phyloP scores from a whole-genome alignment of 2,888 invertebrate genomes.

The Trachelus troglodyta region DNA sequence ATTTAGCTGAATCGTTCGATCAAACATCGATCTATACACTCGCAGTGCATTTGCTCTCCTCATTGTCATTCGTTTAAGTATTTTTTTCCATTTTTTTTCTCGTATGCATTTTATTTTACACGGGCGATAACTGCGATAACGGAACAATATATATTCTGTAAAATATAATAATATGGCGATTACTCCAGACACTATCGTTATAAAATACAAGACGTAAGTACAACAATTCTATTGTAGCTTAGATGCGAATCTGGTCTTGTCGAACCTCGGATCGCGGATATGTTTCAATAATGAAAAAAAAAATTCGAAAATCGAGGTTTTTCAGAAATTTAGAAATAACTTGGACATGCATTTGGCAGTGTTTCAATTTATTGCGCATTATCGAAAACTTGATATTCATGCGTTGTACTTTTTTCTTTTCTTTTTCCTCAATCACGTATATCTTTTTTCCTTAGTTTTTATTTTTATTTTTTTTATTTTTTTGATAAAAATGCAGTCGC shows the following conservation, averaged over 20 bases:
- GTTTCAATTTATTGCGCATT: too few species aligned
- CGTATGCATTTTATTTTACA: conserved; percentile 38
- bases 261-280: conserved; percentile 50
- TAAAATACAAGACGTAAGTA: conserved; percentile 63
- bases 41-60: too few species aligned
- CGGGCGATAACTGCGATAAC: conserved; percentile 53
- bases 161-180: conserved; percentile 60
- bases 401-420: too few species aligned
- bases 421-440: too few species aligned
- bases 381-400: too few species aligned
- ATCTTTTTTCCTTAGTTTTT: too few species aligned
- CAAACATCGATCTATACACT: neutral
- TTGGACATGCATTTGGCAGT: too few species aligned
- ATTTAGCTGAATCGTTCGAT: conserved; percentile 9
- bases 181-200: conserved; percentile 32
- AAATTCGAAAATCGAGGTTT: too few species aligned
- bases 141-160: conserved; percentile 59
- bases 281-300: too few species aligned
- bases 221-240: conserved; percentile 64
- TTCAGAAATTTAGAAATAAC: too few species aligned
- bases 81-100: conserved; percentile 24
- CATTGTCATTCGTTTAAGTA: conserved; percentile 21
- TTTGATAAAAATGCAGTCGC: too few species aligned
- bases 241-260: conserved; percentile 60
- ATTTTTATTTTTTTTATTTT: too few species aligned